These are phyloP conservation scores for Lagria hirta DNA, from an alignment of 2,888 invertebrate species.

Conservation along the genomic window DNA sequence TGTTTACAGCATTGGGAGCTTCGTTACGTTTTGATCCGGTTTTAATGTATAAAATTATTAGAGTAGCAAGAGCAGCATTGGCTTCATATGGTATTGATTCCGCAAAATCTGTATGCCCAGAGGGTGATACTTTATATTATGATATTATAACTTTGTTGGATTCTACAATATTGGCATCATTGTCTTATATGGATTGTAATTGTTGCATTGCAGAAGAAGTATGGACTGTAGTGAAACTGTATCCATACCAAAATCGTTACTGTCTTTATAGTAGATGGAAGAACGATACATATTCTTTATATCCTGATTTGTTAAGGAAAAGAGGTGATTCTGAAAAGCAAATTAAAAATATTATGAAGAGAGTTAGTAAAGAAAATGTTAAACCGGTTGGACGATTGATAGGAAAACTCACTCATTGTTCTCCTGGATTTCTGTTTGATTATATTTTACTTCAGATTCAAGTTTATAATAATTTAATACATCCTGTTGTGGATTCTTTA, in stretches of 20 bases:
- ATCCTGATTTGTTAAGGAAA: constrained; percentile 81
- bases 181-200: constrained; percentile 91
- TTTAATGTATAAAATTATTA: constrained; percentile 82
- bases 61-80: constrained; percentile 54
- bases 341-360: constrained; percentile 95
- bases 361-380: constrained; percentile 96
- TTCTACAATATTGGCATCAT: constrained; percentile 83
- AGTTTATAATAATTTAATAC: constrained; percentile 53
- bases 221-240: constrained; percentile 84
- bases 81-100: constrained; percentile 44
- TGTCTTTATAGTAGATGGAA: constrained; percentile 96
- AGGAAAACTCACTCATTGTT: constrained; percentile 95
- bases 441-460: constrained; percentile 64
- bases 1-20: constrained; percentile 83
- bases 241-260: constrained; percentile 81
- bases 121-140: constrained; percentile 67
- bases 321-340: constrained; percentile 86
- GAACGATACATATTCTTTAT: constrained; percentile 79
- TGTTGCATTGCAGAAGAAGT: constrained; percentile 96
- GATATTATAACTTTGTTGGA: constrained; percentile 86
- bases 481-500: constrained; percentile 95
- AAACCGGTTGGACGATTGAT: constrained; percentile 94
- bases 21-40: constrained; percentile 85
- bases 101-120: constrained; percentile 36
- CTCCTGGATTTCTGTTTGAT: constrained; percentile 94